These are phyloP conservation scores for Physocephala rufipes DNA, from an alignment of 2,888 invertebrate genomes.

Conservation along the genomic window DNA sequence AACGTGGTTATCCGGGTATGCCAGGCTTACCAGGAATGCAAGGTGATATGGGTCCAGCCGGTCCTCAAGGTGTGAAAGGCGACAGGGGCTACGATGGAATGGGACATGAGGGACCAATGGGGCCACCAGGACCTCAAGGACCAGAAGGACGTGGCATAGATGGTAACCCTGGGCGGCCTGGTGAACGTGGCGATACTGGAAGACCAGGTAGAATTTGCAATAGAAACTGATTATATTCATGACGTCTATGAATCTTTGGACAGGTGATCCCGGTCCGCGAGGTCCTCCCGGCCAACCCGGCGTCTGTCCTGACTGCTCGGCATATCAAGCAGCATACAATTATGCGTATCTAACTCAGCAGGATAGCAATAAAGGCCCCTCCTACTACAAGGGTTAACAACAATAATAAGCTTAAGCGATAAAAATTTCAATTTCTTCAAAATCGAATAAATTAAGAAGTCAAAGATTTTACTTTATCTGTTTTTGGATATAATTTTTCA, in stretches of 20 bases:
- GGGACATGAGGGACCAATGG: slow-evolving; percentile 71
- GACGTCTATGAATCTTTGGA: neutral
- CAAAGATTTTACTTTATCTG: too few species aligned
- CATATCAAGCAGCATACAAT: slow-evolving; percentile 45
- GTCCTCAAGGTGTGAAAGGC: slow-evolving; percentile 75
- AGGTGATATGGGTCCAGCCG: slow-evolving; percentile 68
- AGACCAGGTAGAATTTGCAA: slow-evolving; percentile 70
- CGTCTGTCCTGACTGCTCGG: slow-evolving; percentile 57
- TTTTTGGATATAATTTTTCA: too few species aligned
- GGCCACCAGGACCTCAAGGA: slow-evolving; percentile 78
- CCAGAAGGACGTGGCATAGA: slow-evolving; percentile 76
- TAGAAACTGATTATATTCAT: neutral
- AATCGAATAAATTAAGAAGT: slow-evolving; percentile 1
- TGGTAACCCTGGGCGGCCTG: slow-evolving; percentile 75
- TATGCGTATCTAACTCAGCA: slow-evolving; percentile 56
- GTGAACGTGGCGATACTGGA: slow-evolving; percentile 80
- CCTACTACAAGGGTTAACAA: slow-evolving; percentile 23
- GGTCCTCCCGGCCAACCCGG: slow-evolving; percentile 71
- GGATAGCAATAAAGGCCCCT: slow-evolving; percentile 50
- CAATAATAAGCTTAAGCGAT: neutral
- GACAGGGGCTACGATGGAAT: slow-evolving; percentile 77
- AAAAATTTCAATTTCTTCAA: neutral
- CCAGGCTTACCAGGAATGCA: slow-evolving; percentile 76
- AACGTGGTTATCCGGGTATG: slow-evolving; percentile 77
- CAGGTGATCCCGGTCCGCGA: slow-evolving; percentile 73